Evolutionary conservation across 2,888 invertebrate species (phyloP).

Genomic region (Petrophora chlorosata): DNA sequence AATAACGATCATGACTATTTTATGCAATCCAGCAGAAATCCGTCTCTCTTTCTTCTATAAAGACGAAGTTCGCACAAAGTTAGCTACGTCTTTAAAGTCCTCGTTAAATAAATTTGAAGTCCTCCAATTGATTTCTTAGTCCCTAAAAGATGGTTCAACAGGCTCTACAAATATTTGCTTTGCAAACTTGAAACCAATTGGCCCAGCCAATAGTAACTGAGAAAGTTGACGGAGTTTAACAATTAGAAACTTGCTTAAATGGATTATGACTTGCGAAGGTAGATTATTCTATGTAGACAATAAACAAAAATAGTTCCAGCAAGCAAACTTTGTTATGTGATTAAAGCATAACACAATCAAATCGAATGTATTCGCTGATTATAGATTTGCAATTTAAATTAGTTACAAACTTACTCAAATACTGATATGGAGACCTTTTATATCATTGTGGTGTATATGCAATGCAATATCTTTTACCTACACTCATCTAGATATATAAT

Average conservation of each 20-base stretch:
- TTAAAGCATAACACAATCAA: no score
- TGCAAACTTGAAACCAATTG: conserved; percentile 38
- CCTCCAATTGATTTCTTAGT: conserved; percentile 38
- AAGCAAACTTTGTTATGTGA: neutral
- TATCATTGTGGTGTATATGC: no score
- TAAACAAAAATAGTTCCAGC: conserved; percentile 7
- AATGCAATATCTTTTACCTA: no score
- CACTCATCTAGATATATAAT: no score
- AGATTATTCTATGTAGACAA: neutral
- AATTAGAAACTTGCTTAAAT: conserved; percentile 32
- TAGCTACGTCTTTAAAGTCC: conserved; percentile 34
- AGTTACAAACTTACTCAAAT: no score
- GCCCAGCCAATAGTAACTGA: conserved; percentile 36
- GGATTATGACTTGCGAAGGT: conserved; percentile 25
- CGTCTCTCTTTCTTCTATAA: conserved; percentile 13
- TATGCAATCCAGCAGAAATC: conserved; percentile 7
- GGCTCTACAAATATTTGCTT: conserved; percentile 37
- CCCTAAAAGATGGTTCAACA: conserved; percentile 36
- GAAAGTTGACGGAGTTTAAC: conserved; percentile 30
- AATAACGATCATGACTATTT: conserved; percentile 1
- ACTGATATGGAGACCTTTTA: no score
- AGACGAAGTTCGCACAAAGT: conserved; percentile 26
- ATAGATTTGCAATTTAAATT: no score
- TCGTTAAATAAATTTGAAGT: conserved; percentile 34
- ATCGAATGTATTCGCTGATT: no score